Base-by-base conservation (phyloP, 2,888 invertebrate genomes). In the Acrocera orbiculus region DNA sequence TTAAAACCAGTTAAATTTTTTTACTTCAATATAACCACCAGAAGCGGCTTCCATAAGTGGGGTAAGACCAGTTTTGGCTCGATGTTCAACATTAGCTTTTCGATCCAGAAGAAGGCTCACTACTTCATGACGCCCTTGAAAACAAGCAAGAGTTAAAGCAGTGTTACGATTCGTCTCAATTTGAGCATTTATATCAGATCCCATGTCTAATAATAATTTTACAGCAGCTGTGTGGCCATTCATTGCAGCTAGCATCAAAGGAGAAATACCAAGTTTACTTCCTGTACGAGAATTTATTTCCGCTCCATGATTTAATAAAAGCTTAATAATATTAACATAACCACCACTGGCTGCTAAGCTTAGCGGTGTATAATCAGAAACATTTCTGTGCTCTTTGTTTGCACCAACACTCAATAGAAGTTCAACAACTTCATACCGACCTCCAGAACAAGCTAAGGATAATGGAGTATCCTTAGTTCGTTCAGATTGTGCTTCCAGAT, bases 1-100 rank as follows among this genome's bases (percentile, higher is more conserved):
- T 3, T 28, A 13, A 26, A 26, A 26, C n/a, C n/a, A n/a, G 11
- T 28, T 13, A 3, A 28, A 28, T 28, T 15, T 16, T 29, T 31
- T 34, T 29, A 40, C 40, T 53, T 98, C 96, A 34, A 95, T 93
- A 63, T 96, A 98, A 36, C 98, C 98, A 35, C 96, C 96, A 51
- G 92, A 93, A 0, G 98, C 98, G 30, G 96, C 98, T 64, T 98
- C 98, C 98, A 98, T 98, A 16, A 98, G 66, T 2, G 98, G 98
- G 11, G 98, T 99, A 36, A 98, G 67, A 2, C 96, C 96, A 35
- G 96, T 96, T 77, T 96, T 96, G 5, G 98, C 96, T 46, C 98
- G 73, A 64, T 98, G 98, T 62, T 98, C 98, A 28, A 98, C 93
- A 63, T 98, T 96, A 16, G 98, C 96, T 56, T 92, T 87, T 44